Base-by-base conservation (phyloP, 1,140 invertebrate species). In the Leptonema lineaticorne region DNA sequence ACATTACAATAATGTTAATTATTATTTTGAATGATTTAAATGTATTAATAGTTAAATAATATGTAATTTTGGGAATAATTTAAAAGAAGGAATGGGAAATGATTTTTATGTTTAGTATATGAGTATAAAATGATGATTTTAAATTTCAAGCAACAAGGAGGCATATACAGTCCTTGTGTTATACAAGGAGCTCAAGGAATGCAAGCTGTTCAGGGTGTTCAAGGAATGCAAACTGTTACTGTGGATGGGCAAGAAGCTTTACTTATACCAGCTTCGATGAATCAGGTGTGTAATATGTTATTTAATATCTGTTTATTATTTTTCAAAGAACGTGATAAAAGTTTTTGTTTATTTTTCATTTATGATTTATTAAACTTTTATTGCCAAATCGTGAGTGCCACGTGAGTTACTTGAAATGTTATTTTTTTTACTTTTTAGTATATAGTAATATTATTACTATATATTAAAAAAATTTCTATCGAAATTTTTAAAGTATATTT, bases 171-270 rank as follows among this genome's bases (percentile, higher is more conserved):
- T 46, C 75, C 79, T 0, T 81, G 79, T 50, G 58, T 81, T 28
- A 76, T 81, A 62, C 79, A 79, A 8, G 78, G 77, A 5, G 75
- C 76, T 50, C 68, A 69, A 28, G 66, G 66, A 9, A 60, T 72
- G 60, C 69, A 70, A 53, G 68, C 68, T 6, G 69, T 73, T 59
- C 75, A 77, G 16, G 76, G 75, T 6, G 75, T 79, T 67, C 74
- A 77, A 26, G 79, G 78, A 33, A 89, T 94, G 86, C 94, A 96
- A 78, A 92, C 92, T 0, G 90, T 97, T 7, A 95, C 92, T 20
- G 91, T 96, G 5, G 94, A 96, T 78, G 94, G 94, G 0, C 94
- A 96, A 76, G 95, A 96, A 76, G 93, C 93, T 0, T 84, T 96
- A 22, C 92, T 96, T 77, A 92, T 95, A 75, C 93, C 92, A 48